Conservation (phyloP, 1,140 invertebrate genomes). For the Gryon sp. region DNA sequence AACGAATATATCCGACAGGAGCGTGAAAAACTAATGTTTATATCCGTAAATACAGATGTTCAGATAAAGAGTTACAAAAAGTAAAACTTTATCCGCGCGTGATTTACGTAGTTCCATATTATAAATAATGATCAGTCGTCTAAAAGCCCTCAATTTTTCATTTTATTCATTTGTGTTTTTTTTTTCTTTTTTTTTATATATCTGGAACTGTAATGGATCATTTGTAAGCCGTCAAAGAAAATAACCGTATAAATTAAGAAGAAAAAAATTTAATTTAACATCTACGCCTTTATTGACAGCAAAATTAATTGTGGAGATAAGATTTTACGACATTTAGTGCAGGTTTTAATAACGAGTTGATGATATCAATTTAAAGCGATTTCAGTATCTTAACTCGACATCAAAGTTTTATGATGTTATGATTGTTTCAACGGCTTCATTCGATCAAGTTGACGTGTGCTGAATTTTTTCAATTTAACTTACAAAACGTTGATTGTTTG, state of each 20-base stretch:
- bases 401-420: constrained; percentile 6
- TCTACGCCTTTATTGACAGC: constrained; percentile 7
- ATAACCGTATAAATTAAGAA: not conserved
- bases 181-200: not conserved
- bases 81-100: constrained; percentile 26
- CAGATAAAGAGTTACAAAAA: constrained; percentile 40
- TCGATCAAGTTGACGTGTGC: not conserved
- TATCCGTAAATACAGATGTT: constrained; percentile 52
- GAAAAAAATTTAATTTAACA: constrained; percentile 20
- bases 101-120: constrained; percentile 47
- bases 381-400: constrained; percentile 3
- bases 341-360: constrained; percentile 13
- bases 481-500: not conserved
- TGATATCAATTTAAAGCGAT: constrained; percentile 4
- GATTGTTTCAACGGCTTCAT: constrained; percentile 5
- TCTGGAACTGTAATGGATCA: constrained; percentile 4
- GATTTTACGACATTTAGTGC: not conserved
- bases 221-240: constrained; percentile 15
- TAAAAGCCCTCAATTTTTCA: constrained; percentile 15
- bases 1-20: constrained; percentile 17
- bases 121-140: constrained; percentile 38
- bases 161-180: constrained; percentile 9
- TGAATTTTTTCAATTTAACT: not conserved
- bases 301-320: constrained; percentile 14
- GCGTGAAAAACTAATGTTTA: constrained; percentile 11